Conservation (phyloP, 2,113 vertebrate genomes). For the Corythoichthys haematopterus region DNA sequence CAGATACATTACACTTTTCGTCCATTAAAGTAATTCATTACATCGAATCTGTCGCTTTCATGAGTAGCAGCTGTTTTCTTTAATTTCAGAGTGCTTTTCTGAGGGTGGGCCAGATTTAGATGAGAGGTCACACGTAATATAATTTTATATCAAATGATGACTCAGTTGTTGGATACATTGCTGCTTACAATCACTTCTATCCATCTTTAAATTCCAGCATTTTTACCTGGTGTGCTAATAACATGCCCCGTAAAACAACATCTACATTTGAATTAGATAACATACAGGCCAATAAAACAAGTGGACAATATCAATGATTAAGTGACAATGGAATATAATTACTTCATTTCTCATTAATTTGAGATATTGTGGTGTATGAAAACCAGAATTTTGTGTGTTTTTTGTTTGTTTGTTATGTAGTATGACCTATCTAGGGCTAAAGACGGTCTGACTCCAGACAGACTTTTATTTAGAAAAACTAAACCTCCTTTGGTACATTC, state of each 20-base stretch:
- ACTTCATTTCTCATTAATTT: not conserved
- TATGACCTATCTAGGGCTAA: not conserved
- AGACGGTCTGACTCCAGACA: not conserved
- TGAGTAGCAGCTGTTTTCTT: constrained; percentile 30
- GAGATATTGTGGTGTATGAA: not conserved
- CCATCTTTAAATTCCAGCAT: constrained; percentile 3
- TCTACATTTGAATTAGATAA: not conserved
- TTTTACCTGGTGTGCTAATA: not conserved
- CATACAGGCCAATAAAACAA: not conserved
- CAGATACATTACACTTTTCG: not conserved
- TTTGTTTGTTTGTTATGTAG: not conserved
- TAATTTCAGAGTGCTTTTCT: constrained; percentile 16
- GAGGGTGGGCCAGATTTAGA: constrained; percentile 27
- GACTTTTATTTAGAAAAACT: not conserved
- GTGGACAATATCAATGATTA: not conserved
- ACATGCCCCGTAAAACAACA: not conserved
- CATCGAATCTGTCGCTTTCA: constrained; percentile 1
- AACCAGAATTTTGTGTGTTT: not conserved
- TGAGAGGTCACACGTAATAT: constrained; percentile 33
- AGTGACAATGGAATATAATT: constrained; percentile 1
- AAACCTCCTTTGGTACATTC: not conserved
- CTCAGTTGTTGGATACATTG: constrained; percentile 16
- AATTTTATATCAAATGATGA: constrained; percentile 40
- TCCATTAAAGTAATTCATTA: constrained; percentile 4
- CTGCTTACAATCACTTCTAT: constrained; percentile 11